Conservation (phyloP, 2,888 invertebrate genomes). For the Morpho deidamia region DNA sequence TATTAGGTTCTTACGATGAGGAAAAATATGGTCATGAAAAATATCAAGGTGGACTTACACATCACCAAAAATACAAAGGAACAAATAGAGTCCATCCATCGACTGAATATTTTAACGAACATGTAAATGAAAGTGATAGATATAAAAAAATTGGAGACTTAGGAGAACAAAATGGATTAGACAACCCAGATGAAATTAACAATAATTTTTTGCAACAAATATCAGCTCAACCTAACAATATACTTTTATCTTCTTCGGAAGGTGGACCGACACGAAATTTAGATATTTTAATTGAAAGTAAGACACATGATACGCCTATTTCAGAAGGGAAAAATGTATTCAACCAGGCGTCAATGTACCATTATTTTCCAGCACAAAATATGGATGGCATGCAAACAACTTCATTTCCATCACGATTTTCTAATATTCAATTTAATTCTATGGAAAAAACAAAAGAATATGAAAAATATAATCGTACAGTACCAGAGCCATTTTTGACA, state of each 20-base stretch:
- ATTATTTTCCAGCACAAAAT: constrained; percentile 31
- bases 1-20: constrained; percentile 57
- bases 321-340: not conserved
- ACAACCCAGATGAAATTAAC: constrained; percentile 3
- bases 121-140: not conserved
- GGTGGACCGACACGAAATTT: too few relatives aligned
- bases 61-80: not conserved
- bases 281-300: too few relatives aligned
- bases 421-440: constrained; percentile 14
- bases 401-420: constrained; percentile 6
- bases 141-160: not conserved
- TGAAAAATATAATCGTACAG: constrained; percentile 17
- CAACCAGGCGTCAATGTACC: constrained; percentile 26
- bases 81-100: not conserved
- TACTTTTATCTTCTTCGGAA: too few relatives aligned
- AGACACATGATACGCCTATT: not conserved
- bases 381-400: not conserved
- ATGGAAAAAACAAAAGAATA: constrained; percentile 12
- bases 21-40: constrained; percentile 54
- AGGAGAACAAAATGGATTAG: not conserved
- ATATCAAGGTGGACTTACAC: constrained; percentile 31
- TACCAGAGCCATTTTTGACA: constrained; percentile 31
- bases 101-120: not conserved
- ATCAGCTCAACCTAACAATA: too few relatives aligned
- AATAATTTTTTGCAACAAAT: not conserved